Evolutionary conservation across 2,113 vertebrate genomes (phyloP).

Genomic region (Podarcis cretensis): DNA sequence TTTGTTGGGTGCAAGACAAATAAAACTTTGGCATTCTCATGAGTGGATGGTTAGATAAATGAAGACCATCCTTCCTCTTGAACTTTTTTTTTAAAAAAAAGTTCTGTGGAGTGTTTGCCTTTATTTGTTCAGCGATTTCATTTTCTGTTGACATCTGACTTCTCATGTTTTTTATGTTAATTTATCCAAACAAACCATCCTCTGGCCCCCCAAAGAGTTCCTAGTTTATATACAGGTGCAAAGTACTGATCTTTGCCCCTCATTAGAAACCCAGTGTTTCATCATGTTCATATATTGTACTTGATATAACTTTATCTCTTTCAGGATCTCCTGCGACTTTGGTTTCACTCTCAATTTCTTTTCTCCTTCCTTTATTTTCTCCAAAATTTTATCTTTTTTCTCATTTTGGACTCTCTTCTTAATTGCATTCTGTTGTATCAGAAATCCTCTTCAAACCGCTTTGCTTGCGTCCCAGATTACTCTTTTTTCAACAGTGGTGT

Average conservation of each 20-base stretch:
- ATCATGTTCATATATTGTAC: too few relatives aligned
- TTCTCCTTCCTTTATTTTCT: too few relatives aligned
- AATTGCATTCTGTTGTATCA: too few relatives aligned
- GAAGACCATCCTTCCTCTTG: not conserved
- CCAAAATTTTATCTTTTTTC: too few relatives aligned
- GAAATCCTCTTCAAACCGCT: too few relatives aligned
- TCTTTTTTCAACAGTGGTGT: too few relatives aligned
- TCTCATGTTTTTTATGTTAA: accelerated
- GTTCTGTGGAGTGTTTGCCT: not conserved
- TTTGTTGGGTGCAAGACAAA: not conserved
- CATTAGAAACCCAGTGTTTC: slow-evolving; percentile 8
- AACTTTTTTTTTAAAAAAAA: too few relatives aligned
- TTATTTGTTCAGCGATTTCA: not conserved
- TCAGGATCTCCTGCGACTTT: too few relatives aligned
- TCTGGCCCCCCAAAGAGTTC: not conserved
- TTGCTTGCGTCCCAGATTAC: too few relatives aligned
- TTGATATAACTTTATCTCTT: too few relatives aligned
- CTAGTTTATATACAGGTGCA: not conserved
- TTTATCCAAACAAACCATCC: not conserved
- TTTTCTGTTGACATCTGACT: not conserved
- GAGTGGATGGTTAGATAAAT: not conserved
- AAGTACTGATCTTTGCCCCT: slow-evolving; percentile 1
- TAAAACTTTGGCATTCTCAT: not conserved
- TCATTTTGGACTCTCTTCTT: too few relatives aligned
- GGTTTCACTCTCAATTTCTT: too few relatives aligned